Conservation (phyloP, 2,797 vertebrate species). For the Lates japonicus region DNA sequence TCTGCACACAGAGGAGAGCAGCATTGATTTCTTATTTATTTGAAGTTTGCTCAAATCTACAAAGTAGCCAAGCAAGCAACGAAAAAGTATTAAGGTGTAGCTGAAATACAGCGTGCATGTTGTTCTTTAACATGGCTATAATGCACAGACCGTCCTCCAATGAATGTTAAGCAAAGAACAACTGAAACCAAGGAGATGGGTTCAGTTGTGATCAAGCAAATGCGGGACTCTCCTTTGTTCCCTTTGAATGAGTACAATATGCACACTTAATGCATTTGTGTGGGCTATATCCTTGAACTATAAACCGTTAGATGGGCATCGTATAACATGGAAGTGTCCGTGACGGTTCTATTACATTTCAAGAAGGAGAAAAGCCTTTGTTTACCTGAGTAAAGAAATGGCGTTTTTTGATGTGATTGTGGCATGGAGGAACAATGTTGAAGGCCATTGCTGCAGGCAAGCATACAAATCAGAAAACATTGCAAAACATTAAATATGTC, state of each 20-base stretch:
- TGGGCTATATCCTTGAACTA: conserved; percentile 78
- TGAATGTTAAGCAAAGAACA: conserved; percentile 37
- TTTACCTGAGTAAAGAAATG: conserved; percentile 72
- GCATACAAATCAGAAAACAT: conserved; percentile 72
- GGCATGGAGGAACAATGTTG: conserved; percentile 70
- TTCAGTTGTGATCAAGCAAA: conserved; percentile 66
- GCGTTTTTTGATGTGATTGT: conserved; percentile 71
- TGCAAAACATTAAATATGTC: conserved; percentile 67
- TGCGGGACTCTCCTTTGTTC: conserved; percentile 55
- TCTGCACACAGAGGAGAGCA: conserved; percentile 32
- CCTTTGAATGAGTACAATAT: conserved; percentile 59
- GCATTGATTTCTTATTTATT: conserved; percentile 61
- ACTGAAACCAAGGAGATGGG: conserved; percentile 34
- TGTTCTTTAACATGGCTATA: conserved; percentile 28
- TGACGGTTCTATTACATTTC: conserved; percentile 63
- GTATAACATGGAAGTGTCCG: conserved; percentile 40
- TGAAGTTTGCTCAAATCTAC: conserved; percentile 61
- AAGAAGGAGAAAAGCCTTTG: conserved; percentile 57
- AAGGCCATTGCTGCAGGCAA: conserved; percentile 73
- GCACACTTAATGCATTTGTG: conserved; percentile 63
- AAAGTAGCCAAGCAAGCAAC: conserved; percentile 50
- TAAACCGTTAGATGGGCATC: conserved; percentile 35
- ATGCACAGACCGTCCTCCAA: conserved; percentile 33
- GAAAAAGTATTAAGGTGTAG: conserved; percentile 36
- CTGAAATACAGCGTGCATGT: conserved; percentile 18